phyloP scores from a whole-genome alignment of 2,888 invertebrate species.

The Hirtodrosophila histrioides region DNA sequence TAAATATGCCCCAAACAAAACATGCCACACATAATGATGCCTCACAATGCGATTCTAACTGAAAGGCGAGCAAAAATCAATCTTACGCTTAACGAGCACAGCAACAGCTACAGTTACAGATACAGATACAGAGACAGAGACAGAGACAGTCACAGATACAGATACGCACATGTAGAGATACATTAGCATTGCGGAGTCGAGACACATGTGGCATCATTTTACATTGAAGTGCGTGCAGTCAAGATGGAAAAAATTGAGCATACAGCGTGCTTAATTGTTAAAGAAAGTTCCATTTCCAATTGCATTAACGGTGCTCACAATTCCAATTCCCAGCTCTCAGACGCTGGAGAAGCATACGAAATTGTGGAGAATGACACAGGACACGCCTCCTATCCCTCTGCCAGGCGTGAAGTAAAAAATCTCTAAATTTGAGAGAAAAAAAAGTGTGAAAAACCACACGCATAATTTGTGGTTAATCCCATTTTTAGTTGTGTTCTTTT shows the following conservation, averaged over 20 bases:
- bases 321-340: constrained; percentile 44
- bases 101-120: constrained; percentile 46
- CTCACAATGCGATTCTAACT: constrained; percentile 37
- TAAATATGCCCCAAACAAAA: constrained; percentile 33
- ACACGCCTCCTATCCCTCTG: constrained; percentile 57
- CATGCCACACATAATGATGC: constrained; percentile 40
- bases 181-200: constrained; percentile 11
- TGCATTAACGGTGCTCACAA: constrained; percentile 7
- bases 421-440: constrained; percentile 25
- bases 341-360: constrained; percentile 72
- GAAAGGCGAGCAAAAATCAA: constrained; percentile 71
- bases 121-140: constrained; percentile 36
- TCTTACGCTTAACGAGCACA: constrained; percentile 61
- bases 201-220: constrained; percentile 75
- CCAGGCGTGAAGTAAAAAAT: constrained; percentile 64
- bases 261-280: constrained; percentile 77
- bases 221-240: constrained; percentile 67
- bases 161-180: constrained; percentile 7
- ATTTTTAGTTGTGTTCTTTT: constrained; percentile 1
- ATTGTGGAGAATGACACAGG: constrained; percentile 74
- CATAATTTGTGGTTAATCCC: constrained; percentile 2
- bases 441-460: constrained; percentile 77
- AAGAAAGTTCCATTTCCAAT: constrained; percentile 67
- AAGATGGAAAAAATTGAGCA: constrained; percentile 67
- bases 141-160: constrained; percentile 23